Base-by-base conservation (phyloP, 2,888 invertebrate genomes). In the Notodonta ziczac region DNA sequence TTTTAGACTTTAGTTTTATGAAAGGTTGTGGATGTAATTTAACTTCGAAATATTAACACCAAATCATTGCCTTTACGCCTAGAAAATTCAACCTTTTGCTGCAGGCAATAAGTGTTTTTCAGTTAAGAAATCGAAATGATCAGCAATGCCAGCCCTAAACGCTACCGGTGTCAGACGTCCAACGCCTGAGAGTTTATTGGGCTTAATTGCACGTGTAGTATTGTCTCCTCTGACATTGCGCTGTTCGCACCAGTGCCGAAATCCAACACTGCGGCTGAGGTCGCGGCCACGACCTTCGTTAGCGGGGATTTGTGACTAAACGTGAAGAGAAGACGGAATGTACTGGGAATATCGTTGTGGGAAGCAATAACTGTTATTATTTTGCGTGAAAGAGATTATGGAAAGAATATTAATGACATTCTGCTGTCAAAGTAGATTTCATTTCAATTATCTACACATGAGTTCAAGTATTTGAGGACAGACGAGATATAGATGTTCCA, bases 151-250 rank as follows among this genome's bases (percentile, higher is more conserved):
- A 51, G 12, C 51, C 51, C 51, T 51, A 32, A 24, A 24, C 6
- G 24, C 4, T 10, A 24, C 16, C 10, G 24, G 9, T 51, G 13
- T 4, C 10, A 13, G 5, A 24, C 24, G 32, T 10, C 51, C 51
- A n/a, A 2, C 16, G 53, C 13, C 14, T 55, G 55, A 9, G 55
- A 55, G 55, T 55, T 55, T 55, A 55, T 55, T 39, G 55, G 13
- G 5, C 55, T 55, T 55, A 54, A 54, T 54, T 54, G 54, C 54
- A n/a, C 39, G 12, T 39, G 55, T 55, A 55, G 55, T 55, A 55
- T 55, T 55, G 55, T 55, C 55, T 54, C 39, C 40, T 12, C 35
- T 10, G 52, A 40, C 55, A 55, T 55, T 55, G 55, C 13, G 40
- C 40, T 2, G 32, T 24, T 24, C 10, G 52, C 12, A 10, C 52